Evolutionary conservation across 2,797 vertebrate species (phyloP).

Genomic region (Scolopax rusticola): DNA sequence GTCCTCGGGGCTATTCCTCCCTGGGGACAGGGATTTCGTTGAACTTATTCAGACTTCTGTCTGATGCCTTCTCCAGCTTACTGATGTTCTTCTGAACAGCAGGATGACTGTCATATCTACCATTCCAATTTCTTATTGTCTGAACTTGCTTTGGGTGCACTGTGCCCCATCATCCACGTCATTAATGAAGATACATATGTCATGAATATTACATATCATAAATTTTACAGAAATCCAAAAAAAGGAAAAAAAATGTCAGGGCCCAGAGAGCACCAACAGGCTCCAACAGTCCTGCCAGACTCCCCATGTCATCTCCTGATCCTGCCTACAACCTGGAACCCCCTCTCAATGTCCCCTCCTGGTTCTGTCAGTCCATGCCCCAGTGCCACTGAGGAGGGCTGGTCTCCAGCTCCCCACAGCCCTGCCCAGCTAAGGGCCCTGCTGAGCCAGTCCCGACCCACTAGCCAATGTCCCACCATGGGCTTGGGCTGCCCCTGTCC

Average conservation of each 20-base stretch:
- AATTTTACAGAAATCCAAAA: background rate
- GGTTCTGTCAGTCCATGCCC: background rate
- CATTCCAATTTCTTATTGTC: background rate
- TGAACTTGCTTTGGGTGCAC: background rate
- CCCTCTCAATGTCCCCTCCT: rapidly evolving
- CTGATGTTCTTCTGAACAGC: background rate
- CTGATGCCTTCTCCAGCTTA: background rate
- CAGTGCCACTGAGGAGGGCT: background rate
- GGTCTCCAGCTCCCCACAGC: background rate
- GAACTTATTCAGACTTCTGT: background rate
- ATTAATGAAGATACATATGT: background rate
- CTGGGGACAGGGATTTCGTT: background rate
- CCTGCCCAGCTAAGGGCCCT: background rate
- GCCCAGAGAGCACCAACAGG: rapidly evolving
- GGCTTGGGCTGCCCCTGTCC: background rate
- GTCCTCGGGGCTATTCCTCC: background rate
- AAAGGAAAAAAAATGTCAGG: background rate
- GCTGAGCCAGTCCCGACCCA: background rate
- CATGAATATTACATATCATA: background rate
- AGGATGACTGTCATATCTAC: background rate
- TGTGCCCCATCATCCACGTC: background rate
- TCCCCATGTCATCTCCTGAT: rapidly evolving
- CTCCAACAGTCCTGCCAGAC: background rate
- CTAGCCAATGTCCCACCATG: background rate
- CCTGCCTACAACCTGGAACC: background rate